phyloP scores from a whole-genome alignment of 2,113 vertebrate genomes.

The Mormyrus iriodes region DNA sequence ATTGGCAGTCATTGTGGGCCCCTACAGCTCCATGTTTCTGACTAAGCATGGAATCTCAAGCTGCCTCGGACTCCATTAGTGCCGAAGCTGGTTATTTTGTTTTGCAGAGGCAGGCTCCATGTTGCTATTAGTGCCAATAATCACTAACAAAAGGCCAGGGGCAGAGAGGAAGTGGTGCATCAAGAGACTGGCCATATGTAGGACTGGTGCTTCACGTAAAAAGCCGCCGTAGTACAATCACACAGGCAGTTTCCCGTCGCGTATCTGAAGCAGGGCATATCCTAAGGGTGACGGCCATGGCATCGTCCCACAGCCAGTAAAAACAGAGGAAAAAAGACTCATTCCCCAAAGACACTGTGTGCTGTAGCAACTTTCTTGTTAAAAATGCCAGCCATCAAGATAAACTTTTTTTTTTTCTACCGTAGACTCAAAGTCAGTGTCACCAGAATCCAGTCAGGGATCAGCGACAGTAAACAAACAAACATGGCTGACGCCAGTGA shows the following conservation, averaged over 20 bases:
- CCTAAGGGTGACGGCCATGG: conserved; percentile 33
- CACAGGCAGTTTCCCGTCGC: neutral
- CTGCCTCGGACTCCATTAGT: neutral
- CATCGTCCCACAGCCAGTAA: conserved; percentile 3
- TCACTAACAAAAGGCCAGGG: neutral
- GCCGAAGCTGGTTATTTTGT: neutral
- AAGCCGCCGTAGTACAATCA: neutral
- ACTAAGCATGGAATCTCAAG: neutral
- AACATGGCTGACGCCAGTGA: neutral
- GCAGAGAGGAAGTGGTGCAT: conserved; percentile 7
- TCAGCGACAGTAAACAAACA: neutral
- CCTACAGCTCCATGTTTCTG: neutral
- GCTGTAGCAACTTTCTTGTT: conserved; percentile 26
- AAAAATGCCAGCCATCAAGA: conserved; percentile 3
- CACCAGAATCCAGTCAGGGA: neutral
- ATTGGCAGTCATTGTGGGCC: neutral
- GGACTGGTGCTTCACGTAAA: neutral
- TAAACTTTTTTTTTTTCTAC: neutral
- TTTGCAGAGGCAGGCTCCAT: neutral
- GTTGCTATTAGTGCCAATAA: neutral
- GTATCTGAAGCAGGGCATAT: conserved; percentile 30
- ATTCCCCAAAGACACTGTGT: neutral
- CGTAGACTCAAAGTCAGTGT: neutral
- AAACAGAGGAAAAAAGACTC: conserved; percentile 8
- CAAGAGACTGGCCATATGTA: neutral